A percentile compares a stretch with the other conserved stretches of the same genome.
These are phyloP conservation scores for Caenorhabditis sulstoni DNA, from an alignment of 2,888 invertebrate genomes.

Conservation along the genomic window DNA sequence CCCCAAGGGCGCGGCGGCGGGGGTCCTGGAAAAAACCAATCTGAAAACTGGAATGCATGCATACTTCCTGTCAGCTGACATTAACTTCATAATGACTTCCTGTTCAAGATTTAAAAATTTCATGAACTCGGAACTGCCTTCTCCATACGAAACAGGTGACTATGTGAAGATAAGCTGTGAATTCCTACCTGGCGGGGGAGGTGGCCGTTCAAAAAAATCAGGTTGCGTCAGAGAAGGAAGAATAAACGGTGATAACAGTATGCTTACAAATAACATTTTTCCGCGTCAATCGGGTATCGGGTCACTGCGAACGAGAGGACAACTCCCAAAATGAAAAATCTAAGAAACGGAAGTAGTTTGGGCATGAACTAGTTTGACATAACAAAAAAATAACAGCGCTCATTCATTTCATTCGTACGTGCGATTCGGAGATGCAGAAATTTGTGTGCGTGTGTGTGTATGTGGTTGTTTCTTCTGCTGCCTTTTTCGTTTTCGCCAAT, in stretches of 20 bases:
- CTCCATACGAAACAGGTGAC: conserved; percentile 6
- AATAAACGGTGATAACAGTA: conserved; percentile 42
- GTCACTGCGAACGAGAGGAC: conserved; percentile 16
- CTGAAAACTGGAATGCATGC: conserved; percentile 30
- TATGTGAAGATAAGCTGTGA: not conserved
- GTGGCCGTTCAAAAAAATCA: conserved; percentile 58
- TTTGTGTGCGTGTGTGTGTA: conserved; percentile 2
- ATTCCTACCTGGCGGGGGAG: conserved; percentile 51
- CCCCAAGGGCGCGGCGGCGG: conserved; percentile 50
- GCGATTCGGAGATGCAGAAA: conserved; percentile 23
- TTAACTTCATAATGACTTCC: conserved; percentile 37
- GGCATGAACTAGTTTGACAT: conserved; percentile 37
- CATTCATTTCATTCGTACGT: conserved; percentile 29
- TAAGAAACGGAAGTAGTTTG: conserved; percentile 2
- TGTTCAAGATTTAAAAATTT: not conserved
- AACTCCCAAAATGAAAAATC: conserved; percentile 1
- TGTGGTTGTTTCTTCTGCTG: conserved; percentile 32
- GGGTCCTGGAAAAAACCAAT: conserved; percentile 57
- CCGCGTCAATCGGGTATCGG: not conserved
- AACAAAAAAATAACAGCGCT: conserved; percentile 19
- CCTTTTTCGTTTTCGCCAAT: conserved; percentile 33
- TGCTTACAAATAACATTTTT: conserved; percentile 56
- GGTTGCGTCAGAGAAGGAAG: conserved; percentile 53
- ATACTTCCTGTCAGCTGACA: not conserved
- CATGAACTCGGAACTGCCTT: not conserved